These are phyloP conservation scores for Podarcis siculus DNA, from an alignment of 2,797 vertebrate genomes.

Conservation along the genomic window DNA sequence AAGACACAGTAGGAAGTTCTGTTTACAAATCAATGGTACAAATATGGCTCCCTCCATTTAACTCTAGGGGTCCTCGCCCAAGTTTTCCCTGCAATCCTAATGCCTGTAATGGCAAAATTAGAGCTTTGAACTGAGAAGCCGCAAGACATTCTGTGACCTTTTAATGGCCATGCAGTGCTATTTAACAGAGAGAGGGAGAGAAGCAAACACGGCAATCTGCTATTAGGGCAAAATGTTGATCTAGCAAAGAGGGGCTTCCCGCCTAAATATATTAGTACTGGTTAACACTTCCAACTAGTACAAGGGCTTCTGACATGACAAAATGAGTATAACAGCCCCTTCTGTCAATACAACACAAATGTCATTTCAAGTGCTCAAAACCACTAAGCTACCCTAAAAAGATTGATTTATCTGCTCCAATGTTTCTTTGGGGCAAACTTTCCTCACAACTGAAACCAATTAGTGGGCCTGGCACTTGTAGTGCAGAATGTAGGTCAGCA, in stretches of 20 bases:
- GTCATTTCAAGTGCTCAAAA: conserved; percentile 75
- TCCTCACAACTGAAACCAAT: conserved; percentile 91
- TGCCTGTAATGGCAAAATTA: conserved; percentile 59
- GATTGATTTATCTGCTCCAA: conserved; percentile 84
- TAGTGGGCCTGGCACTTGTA: conserved; percentile 89
- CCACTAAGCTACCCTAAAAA: conserved; percentile 84
- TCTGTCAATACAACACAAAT: conserved; percentile 71
- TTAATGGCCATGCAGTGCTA: conserved; percentile 35
- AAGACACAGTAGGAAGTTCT: conserved; percentile 13
- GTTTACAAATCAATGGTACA: conserved; percentile 35
- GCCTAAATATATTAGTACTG: conserved; percentile 72
- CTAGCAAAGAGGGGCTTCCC: conserved; percentile 60
- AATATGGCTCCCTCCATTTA: conserved; percentile 35
- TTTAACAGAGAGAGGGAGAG: conserved; percentile 27
- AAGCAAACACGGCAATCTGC: conserved; percentile 50
- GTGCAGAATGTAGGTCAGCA: conserved; percentile 91
- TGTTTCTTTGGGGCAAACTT: conserved; percentile 87
- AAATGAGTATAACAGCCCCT: conserved; percentile 63
- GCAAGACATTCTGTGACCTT: conserved; percentile 47
- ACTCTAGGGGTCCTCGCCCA: conserved; percentile 39
- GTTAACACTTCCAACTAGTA: conserved; percentile 75
- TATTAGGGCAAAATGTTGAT: conserved; percentile 64
- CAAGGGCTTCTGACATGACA: conserved; percentile 71
- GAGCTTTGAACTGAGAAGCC: conserved; percentile 56
- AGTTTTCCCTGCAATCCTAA: conserved; percentile 43